These are phyloP conservation scores for Pseudolaguvia tuberculata DNA, from an alignment of 2,113 vertebrate species.

Conservation along the genomic window DNA sequence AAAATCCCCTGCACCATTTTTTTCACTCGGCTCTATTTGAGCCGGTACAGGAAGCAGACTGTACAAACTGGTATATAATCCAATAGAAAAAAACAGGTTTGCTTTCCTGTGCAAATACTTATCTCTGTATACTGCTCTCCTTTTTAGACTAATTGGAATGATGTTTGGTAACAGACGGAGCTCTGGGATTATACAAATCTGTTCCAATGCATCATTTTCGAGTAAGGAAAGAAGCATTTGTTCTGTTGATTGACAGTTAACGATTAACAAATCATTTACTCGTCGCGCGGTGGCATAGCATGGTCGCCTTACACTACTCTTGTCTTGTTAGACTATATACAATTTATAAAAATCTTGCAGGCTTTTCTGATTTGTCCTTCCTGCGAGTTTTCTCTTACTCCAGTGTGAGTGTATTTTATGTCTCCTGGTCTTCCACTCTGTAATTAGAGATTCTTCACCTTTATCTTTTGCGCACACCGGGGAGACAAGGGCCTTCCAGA, in stretches of 20 bases:
- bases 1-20: constrained; percentile 13
- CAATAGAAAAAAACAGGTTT: constrained; percentile 22
- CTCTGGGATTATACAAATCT: background rate
- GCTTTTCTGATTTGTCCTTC: constrained; percentile 20
- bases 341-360: background rate
- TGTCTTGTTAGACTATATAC: background rate
- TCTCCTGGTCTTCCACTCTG: constrained; percentile 37
- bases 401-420: constrained; percentile 43
- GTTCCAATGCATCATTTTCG: background rate
- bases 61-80: constrained; percentile 5
- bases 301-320: background rate
- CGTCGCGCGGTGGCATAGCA: no score
- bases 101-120: background rate
- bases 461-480: background rate
- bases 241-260: background rate
- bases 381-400: constrained; percentile 28
- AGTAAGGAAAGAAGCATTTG: background rate
- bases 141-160: constrained; percentile 13
- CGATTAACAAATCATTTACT: background rate
- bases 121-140: background rate
- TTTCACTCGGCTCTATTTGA: constrained; percentile 31
- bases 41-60: constrained; percentile 4
- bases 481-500: constrained; percentile 45
- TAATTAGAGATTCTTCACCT: constrained; percentile 43
- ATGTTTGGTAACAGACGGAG: background rate